These are phyloP conservation scores for Galerucella pusilla DNA, from an alignment of 2,888 invertebrate species.

Conservation along the genomic window DNA sequence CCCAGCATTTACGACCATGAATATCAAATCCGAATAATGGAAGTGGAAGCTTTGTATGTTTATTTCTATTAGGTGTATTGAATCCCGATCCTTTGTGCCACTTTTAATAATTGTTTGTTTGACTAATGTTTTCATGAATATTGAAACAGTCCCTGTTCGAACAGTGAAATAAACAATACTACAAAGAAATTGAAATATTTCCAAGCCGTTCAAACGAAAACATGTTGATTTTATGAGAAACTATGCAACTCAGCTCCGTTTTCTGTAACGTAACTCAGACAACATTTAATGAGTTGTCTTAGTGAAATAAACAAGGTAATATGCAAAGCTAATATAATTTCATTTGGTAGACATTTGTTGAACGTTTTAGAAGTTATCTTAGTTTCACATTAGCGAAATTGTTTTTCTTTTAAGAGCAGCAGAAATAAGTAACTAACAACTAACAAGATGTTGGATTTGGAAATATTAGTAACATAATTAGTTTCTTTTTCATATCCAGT, in stretches of 20 bases:
- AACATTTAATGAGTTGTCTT: background rate
- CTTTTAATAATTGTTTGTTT: conserved; percentile 12
- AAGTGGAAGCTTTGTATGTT: background rate
- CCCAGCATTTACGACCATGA: background rate
- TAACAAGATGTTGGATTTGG: too few relatives aligned
- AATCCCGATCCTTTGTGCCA: background rate
- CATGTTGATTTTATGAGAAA: background rate
- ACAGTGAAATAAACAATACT: background rate
- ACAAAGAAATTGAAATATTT: background rate
- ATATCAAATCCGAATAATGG: background rate
- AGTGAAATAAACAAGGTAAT: background rate
- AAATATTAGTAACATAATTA: too few relatives aligned
- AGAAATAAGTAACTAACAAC: too few relatives aligned
- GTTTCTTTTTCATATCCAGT: too few relatives aligned
- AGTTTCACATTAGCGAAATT: background rate
- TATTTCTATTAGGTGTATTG: background rate
- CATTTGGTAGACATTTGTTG: background rate
- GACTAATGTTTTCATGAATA: background rate
- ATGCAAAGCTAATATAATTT: background rate
- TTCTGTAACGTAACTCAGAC: background rate
- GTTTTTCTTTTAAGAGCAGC: background rate
- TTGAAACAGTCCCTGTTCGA: background rate
- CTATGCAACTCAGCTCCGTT: background rate
- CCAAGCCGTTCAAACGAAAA: background rate
- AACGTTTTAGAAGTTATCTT: background rate